Evolutionary conservation across 2,888 invertebrate genomes (phyloP).

Genomic region (Dusona sp.): DNA sequence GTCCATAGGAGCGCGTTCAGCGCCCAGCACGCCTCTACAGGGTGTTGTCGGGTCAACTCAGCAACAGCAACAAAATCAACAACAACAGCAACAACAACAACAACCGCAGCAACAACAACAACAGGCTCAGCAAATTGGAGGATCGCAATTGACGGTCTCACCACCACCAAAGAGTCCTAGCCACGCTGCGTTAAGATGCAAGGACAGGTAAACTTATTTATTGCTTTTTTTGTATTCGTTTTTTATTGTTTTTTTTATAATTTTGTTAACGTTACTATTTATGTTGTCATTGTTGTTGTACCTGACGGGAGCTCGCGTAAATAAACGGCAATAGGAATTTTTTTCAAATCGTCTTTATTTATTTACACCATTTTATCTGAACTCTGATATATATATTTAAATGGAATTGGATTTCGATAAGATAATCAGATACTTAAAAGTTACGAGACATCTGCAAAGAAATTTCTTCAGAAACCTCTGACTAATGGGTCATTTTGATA

Average conservation of each 20-base stretch:
- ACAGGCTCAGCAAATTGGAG: slow-evolving; percentile 75
- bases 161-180: slow-evolving; percentile 84
- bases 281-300: neutral
- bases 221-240: neutral
- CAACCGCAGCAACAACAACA: slow-evolving; percentile 76
- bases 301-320: neutral
- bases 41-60: slow-evolving; percentile 80
- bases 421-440: neutral
- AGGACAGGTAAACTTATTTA: slow-evolving; percentile 77
- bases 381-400: neutral
- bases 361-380: neutral
- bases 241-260: neutral
- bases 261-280: neutral
- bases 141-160: slow-evolving; percentile 78
- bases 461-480: neutral
- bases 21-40: slow-evolving; percentile 89
- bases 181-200: slow-evolving; percentile 79
- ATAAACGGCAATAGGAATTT: neutral
- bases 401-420: neutral
- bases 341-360: neutral
- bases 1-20: slow-evolving; percentile 88
- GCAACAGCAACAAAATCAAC: slow-evolving; percentile 70
- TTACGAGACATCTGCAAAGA: neutral
- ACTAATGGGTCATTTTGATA: neutral
- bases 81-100: slow-evolving; percentile 77